Percentiles rank a stretch among this genome's conserved stretches.
Conservation (phyloP, 2,113 vertebrate genomes). For the Bettongia penicillata region DNA sequence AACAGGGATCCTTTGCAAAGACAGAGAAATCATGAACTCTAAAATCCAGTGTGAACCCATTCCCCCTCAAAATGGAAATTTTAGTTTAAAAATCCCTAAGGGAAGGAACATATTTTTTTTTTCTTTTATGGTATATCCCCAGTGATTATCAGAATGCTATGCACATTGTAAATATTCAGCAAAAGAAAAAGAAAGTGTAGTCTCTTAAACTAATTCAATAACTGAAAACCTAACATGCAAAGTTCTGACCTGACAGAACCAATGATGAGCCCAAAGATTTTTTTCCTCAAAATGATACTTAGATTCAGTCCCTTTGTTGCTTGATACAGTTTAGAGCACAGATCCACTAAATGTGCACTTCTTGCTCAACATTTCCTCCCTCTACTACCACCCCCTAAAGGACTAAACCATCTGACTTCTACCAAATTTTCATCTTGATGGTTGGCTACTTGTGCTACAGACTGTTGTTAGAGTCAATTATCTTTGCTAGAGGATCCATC, state of each 20-base stretch:
- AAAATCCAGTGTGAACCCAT: slow-evolving; percentile 7
- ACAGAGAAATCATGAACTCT: neutral
- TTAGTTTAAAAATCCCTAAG: neutral
- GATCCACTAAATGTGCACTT: neutral
- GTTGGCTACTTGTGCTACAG: neutral
- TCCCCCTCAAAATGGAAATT: neutral
- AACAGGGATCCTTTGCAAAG: neutral
- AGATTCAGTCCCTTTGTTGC: too few species aligned
- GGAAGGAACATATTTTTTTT: neutral
- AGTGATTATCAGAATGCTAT: neutral
- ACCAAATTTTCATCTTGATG: neutral
- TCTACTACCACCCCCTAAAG: neutral
- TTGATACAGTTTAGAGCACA: too few species aligned
- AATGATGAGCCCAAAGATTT: too few species aligned
- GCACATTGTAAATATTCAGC: neutral
- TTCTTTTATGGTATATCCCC: neutral
- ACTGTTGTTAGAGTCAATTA: neutral
- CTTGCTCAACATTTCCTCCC: neutral
- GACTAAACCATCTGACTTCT: neutral
- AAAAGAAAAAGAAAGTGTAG: slow-evolving; percentile 15
- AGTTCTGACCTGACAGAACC: too few species aligned
- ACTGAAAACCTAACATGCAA: too few species aligned
- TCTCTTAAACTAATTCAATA: neutral
- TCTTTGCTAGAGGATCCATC: too few species aligned
- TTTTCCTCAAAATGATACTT: too few species aligned